These are phyloP conservation scores for Centruroides sculpturatus DNA, from an alignment of 1,140 invertebrate genomes.

Conservation along the genomic window DNA sequence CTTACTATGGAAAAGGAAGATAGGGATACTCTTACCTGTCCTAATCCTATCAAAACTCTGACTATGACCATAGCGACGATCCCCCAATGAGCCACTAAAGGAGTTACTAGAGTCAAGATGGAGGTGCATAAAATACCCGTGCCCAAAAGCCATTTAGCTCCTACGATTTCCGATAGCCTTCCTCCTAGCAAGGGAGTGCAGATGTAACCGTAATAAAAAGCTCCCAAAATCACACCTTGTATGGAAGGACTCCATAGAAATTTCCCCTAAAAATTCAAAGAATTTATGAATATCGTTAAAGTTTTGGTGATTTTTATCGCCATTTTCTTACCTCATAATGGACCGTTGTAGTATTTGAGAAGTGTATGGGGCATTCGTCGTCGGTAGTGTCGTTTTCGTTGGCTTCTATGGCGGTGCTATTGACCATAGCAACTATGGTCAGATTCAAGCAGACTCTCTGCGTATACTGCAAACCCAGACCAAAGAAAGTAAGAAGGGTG, in stretches of 20 bases:
- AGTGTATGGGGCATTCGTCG: constrained; percentile 10
- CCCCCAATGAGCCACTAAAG: constrained; percentile 11
- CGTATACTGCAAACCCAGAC: constrained; percentile 18
- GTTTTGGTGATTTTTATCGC: no score
- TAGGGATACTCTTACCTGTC: constrained; percentile 4
- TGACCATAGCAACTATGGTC: constrained; percentile 20
- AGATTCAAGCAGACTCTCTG: constrained; percentile 19
- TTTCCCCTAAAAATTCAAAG: constrained; percentile 1
- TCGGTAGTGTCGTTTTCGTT: constrained; percentile 5
- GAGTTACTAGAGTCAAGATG: constrained; percentile 14
- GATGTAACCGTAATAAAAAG: constrained; percentile 80
- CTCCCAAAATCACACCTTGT: constrained; percentile 48
- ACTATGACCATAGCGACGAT: constrained; percentile 11
- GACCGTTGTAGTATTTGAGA: neutral
- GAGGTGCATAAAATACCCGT: constrained; percentile 18
- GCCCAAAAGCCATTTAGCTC: constrained; percentile 69
- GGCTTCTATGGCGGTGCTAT: constrained; percentile 9
- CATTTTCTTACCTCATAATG: constrained; percentile 1
- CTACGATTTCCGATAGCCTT: constrained; percentile 54
- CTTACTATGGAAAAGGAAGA: neutral
- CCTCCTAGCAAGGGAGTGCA: constrained; percentile 67
- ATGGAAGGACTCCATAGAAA: constrained; percentile 16
- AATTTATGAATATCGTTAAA: no score
- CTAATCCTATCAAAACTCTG: constrained; percentile 12
- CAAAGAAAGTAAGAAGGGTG: constrained; percentile 18